A percentile compares a stretch with the other conserved stretches of the same genome.
phyloP scores from a whole-genome alignment of 2,797 vertebrate species.

The Pangasius sanitwongsei region DNA sequence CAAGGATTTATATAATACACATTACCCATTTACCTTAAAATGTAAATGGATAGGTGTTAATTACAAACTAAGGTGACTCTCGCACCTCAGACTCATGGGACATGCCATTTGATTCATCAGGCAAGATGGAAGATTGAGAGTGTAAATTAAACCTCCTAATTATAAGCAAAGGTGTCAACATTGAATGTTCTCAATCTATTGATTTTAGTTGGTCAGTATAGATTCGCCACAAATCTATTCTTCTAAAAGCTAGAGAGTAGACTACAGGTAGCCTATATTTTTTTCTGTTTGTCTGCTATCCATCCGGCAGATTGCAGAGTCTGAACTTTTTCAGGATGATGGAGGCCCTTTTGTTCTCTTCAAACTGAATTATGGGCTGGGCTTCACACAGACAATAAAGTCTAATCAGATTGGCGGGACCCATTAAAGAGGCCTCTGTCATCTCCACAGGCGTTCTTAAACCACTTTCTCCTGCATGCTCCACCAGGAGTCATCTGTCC shows the following conservation, averaged over 20 bases:
- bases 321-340: conserved; percentile 77
- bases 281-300: conserved; percentile 60
- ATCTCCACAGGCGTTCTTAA: conserved; percentile 72
- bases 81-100: conserved; percentile 20
- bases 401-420: conserved; percentile 71
- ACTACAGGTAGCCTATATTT: conserved; percentile 20
- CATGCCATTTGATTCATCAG: conserved; percentile 15
- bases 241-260: neutral
- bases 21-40: conserved; percentile 2
- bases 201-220: conserved; percentile 4
- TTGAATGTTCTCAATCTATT: neutral
- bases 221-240: conserved; percentile 15
- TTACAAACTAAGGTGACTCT: conserved; percentile 25
- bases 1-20: neutral
- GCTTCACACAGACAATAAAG: conserved; percentile 79
- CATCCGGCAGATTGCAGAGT: conserved; percentile 70
- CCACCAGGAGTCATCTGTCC: conserved; percentile 67
- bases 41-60: conserved; percentile 25
- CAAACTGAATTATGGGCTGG: conserved; percentile 78
- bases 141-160: conserved; percentile 33
- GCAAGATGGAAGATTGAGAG: conserved; percentile 1
- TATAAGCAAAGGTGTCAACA: neutral
- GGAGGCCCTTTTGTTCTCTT: conserved; percentile 71
- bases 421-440: conserved; percentile 74
- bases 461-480: conserved; percentile 72